Percentiles rank a stretch among this genome's conserved stretches.
Evolutionary conservation across 2,113 vertebrate genomes (phyloP).

Genomic region (Hippocampus abdominalis): DNA sequence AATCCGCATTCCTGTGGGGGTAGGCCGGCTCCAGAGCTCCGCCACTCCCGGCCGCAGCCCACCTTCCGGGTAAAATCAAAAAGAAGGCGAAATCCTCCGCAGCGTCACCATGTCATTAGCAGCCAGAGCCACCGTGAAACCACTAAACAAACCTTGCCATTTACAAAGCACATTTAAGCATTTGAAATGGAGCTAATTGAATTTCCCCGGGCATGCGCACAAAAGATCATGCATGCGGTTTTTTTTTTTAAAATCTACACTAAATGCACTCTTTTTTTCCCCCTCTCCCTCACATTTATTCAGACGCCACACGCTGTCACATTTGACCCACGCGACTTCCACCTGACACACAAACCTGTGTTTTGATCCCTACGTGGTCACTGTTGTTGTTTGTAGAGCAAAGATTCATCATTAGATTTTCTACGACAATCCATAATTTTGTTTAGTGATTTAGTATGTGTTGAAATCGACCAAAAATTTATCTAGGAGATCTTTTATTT

Average conservation of each 20-base stretch:
- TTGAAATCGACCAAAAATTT: neutral
- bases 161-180: constrained; percentile 14
- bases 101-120: constrained; percentile 55
- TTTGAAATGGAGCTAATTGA: constrained; percentile 34
- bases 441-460: neutral
- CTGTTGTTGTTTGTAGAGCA: neutral
- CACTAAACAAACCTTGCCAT: constrained; percentile 46
- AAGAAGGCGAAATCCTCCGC: constrained; percentile 37
- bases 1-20: constrained; percentile 95
- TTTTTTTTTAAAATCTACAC: neutral
- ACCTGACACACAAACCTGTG: constrained; percentile 40
- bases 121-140: constrained; percentile 31
- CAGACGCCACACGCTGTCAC: neutral
- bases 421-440: neutral
- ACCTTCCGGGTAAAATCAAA: constrained; percentile 64
- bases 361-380: constrained; percentile 8
- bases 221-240: constrained; percentile 1
- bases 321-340: constrained; percentile 11
- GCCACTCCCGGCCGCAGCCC: constrained; percentile 79
- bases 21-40: constrained; percentile 83
- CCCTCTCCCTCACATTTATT: neutral
- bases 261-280: neutral
- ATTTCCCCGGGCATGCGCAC: constrained; percentile 22
- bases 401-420: no score
- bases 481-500: no score